Conservation (phyloP, 2,797 vertebrate genomes). For the Leptoclinus maculatus region DNA sequence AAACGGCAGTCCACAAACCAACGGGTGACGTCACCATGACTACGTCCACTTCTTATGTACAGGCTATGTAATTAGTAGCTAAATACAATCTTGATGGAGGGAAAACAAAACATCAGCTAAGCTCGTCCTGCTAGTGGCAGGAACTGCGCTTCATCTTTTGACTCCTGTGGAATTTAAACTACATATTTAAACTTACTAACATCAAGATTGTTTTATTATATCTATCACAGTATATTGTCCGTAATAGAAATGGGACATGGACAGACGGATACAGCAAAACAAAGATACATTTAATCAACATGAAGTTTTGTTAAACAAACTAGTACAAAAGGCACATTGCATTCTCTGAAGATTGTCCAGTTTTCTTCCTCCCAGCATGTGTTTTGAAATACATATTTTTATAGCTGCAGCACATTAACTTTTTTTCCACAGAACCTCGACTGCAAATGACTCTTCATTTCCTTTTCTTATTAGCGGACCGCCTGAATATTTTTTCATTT, state of each 20-base stretch:
- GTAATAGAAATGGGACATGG: not conserved
- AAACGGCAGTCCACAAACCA: not conserved
- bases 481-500: conserved; percentile 33
- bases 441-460: conserved; percentile 29
- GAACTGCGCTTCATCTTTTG: not conserved
- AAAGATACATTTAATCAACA: not conserved
- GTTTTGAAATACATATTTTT: conserved; percentile 28
- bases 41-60: not conserved
- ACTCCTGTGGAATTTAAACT: not conserved
- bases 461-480: conserved; percentile 28
- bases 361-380: conserved; percentile 1
- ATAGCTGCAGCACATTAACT: conserved; percentile 45
- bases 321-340: not conserved
- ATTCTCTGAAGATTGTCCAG: not conserved
- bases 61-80: not conserved
- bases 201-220: not conserved
- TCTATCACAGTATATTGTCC: not conserved
- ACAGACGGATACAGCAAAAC: not conserved
- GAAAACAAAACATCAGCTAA: not conserved
- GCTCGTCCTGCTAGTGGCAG: not conserved
- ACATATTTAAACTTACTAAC: not conserved
- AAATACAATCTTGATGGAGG: not conserved
- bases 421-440: conserved; percentile 40
- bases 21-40: not conserved
- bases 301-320: not conserved